Evolutionary conservation across 1,140 invertebrate genomes (phyloP), one percentile per base, ranked within the genome.

Genomic region (Zaprionus gabonicus): DNA sequence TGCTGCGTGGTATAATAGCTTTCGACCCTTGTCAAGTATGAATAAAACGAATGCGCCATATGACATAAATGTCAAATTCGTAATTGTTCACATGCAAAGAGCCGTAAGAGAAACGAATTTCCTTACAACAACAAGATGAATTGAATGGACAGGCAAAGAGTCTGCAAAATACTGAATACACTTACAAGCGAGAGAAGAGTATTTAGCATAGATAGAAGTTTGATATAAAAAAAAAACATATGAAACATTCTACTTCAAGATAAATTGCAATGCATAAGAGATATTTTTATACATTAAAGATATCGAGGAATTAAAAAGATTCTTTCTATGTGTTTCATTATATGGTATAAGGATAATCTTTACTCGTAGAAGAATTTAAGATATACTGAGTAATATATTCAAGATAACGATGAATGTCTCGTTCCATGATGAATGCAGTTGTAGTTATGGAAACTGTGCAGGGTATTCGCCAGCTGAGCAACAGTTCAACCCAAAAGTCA

Each of bases 51-150:
- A 71, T 31, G 34, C 31, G 34, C 71, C 46, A 73, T 41, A n/a
- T 76, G 67, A 76, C 76, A 76, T 64, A 71, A 63, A 66, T 78
- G 76, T 78, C 76, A 71, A 75, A 71, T 23, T 76, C 76, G 41
- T 71, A 76, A 78, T 78, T 78, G 72, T 76, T 75, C 66, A 78
- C 56, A 78, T 78, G 76, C 64, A 67, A 69, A 69, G 46, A 74
- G 25, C 51, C 38, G 53, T 62, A 75, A 63, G 17, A 69, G 49
- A 70, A 57, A 70, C 41, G 66, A 75, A 75, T 75, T 69, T 75
- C 58, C 68, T 75, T 67, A 63, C 72, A 65, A 46, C 49, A 71
- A 51, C 17, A 58, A 55, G 36, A 23, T 36, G 44, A 46, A 34
- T 15, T 15, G 20, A 9, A 38, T 20, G 13, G 3, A 6, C 34